phyloP scores from a whole-genome alignment of 2,113 vertebrate genomes.

The Prietella phreatophila region DNA sequence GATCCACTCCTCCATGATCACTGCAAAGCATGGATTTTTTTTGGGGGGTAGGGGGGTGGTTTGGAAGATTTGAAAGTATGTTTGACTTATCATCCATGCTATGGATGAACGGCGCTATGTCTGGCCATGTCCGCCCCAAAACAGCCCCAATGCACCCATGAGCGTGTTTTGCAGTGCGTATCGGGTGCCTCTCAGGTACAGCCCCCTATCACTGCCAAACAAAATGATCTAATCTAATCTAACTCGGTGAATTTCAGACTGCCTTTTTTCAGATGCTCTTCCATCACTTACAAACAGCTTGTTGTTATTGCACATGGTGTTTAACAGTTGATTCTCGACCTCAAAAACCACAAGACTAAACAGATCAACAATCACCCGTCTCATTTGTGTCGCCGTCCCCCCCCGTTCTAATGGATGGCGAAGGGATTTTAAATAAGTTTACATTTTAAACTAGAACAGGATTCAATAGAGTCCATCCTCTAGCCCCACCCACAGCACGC shows the following conservation, averaged over 20 bases:
- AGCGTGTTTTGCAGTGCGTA: background rate
- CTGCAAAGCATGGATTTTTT: background rate
- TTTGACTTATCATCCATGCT: background rate
- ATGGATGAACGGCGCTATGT: background rate
- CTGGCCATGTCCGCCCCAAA: background rate
- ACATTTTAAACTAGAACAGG: background rate
- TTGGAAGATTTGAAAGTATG: background rate
- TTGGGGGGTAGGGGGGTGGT: background rate
- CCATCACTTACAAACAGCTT: background rate
- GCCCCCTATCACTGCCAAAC: background rate
- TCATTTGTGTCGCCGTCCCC: background rate
- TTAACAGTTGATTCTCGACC: background rate
- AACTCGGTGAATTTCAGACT: background rate
- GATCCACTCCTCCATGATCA: background rate
- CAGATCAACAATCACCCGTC: background rate
- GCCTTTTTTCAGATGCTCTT: background rate
- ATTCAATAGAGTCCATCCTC: background rate
- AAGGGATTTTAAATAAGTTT: background rate
- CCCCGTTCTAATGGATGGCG: background rate
- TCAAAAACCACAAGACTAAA: background rate
- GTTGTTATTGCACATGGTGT: background rate
- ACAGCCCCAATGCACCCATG: background rate
- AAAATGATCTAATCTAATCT: background rate
- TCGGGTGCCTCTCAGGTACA: background rate
- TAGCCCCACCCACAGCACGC: background rate